phyloP scores from a whole-genome alignment of 2,113 vertebrate genomes.

The Hippopotamus amphibius region DNA sequence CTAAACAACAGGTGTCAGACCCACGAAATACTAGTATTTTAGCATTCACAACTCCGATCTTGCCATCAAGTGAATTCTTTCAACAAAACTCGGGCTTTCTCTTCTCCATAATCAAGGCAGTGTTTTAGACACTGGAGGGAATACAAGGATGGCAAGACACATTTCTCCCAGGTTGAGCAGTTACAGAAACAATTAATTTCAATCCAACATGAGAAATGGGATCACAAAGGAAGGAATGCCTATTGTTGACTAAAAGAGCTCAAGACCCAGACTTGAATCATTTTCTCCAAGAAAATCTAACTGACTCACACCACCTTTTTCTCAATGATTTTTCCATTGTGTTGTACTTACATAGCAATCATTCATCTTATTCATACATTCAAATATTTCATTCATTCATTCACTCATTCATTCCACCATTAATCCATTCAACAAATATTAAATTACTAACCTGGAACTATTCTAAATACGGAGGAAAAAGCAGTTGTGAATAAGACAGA shows the following conservation, averaged over 20 bases:
- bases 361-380: not conserved
- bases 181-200: not conserved
- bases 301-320: not conserved
- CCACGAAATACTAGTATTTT: not conserved
- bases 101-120: not conserved
- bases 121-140: not conserved
- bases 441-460: not conserved
- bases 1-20: not conserved
- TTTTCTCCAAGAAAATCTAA: constrained; percentile 27
- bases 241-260: not conserved
- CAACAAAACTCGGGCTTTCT: not conserved
- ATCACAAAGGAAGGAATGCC: not conserved
- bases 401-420: not conserved
- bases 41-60: not conserved
- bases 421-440: not conserved
- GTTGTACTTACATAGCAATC: not conserved
- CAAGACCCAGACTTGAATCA: constrained; percentile 17
- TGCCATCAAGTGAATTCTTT: constrained; percentile 21
- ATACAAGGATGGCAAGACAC: not conserved
- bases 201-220: not conserved
- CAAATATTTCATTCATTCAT: not conserved
- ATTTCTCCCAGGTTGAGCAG: not conserved
- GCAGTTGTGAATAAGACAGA: not conserved
- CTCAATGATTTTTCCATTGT: not conserved
- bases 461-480: not conserved